phyloP scores from a whole-genome alignment of 2,113 vertebrate species.

The Serilophus lunatus region DNA sequence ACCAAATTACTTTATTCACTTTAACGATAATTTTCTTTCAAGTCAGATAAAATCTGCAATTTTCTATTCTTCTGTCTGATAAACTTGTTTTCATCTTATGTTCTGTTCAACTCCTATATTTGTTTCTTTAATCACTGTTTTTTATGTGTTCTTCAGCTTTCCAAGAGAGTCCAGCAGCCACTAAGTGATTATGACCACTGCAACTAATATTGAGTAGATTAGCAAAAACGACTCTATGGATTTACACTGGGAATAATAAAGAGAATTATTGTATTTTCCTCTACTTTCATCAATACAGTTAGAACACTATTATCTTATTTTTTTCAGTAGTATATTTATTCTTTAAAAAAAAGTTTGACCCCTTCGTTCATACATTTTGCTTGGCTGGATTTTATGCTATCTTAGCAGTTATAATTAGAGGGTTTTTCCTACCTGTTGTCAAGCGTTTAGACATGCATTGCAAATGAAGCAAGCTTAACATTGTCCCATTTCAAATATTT shows the following conservation, averaged over 20 bases:
- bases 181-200: background rate
- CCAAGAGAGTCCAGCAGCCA: background rate
- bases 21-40: background rate
- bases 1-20: background rate
- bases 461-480: background rate
- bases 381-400: background rate
- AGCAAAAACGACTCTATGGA: background rate
- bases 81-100: background rate
- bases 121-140: background rate
- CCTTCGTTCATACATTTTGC: background rate
- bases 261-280: background rate
- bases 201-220: background rate
- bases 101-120: background rate
- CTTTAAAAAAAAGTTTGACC: background rate
- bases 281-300: background rate
- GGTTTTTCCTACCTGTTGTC: background rate
- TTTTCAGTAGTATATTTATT: background rate
- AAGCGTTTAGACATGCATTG: background rate
- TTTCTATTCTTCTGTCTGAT: background rate
- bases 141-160: background rate
- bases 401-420: background rate
- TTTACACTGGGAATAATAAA: background rate
- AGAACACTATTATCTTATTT: background rate
- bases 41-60: background rate
- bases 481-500: background rate